phyloP scores from a whole-genome alignment of 2,113 vertebrate genomes.

The Tenebrosternarchus preto region DNA sequence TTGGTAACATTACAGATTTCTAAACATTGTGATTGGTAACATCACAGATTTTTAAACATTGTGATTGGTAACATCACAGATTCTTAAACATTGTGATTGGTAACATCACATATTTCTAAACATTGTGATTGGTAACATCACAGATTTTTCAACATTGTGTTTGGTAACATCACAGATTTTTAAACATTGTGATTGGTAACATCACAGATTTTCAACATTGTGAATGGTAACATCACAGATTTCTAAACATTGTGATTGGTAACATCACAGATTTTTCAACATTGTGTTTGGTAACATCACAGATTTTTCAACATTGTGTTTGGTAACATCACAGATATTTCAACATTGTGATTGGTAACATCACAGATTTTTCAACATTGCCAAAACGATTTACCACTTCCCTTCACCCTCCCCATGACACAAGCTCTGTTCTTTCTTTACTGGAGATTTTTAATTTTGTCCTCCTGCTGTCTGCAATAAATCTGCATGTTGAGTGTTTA shows the following conservation, averaged over 20 bases:
- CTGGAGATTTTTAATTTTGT: slow-evolving; percentile 57
- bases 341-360: too few species aligned
- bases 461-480: slow-evolving; percentile 59
- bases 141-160: background rate
- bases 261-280: too few species aligned
- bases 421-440: slow-evolving; percentile 32
- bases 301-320: too few species aligned
- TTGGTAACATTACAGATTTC: slow-evolving; percentile 43
- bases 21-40: slow-evolving; percentile 40
- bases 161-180: too few species aligned
- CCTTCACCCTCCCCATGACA: background rate
- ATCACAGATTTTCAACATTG: background rate
- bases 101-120: too few species aligned
- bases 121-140: too few species aligned
- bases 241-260: slow-evolving; percentile 44
- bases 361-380: background rate
- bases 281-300: too few species aligned
- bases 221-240: slow-evolving; percentile 38
- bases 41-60: too few species aligned
- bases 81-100: background rate
- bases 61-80: too few species aligned
- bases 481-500: slow-evolving; percentile 69
- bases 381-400: slow-evolving; percentile 43
- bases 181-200: too few species aligned
- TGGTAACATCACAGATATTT: too few species aligned